phyloP scores from a whole-genome alignment of 2,888 invertebrate genomes.

The Xanthia togata region DNA sequence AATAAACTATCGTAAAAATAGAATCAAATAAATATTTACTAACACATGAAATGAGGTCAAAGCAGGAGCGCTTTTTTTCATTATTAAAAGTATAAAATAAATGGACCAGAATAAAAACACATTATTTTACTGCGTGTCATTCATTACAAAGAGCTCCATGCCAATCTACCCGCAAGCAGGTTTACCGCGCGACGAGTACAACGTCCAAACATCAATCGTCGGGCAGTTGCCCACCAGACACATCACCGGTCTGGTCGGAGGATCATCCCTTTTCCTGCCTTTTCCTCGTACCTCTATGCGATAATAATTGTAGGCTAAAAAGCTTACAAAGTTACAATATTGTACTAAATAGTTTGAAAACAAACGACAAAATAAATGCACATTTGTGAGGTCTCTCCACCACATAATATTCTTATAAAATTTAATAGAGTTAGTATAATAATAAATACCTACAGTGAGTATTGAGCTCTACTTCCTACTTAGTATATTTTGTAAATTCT shows the following conservation, averaged over 20 bases:
- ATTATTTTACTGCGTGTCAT: background rate
- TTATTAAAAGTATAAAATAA: background rate
- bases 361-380: background rate
- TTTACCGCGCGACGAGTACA: no score
- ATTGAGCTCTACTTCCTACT: constrained; percentile 9
- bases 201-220: no score
- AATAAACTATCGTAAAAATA: constrained; percentile 11
- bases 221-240: no score
- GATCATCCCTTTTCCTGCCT: no score
- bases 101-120: background rate
- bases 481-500: constrained; percentile 7
- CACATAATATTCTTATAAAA: background rate
- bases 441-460: constrained; percentile 8
- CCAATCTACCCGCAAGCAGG: no score
- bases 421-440: background rate
- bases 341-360: constrained; percentile 12
- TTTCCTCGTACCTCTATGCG: no score
- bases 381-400: background rate
- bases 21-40: background rate
- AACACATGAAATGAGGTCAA: background rate
- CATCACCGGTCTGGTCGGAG: no score
- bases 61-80: background rate
- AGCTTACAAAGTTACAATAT: background rate
- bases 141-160: background rate
- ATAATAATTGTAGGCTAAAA: background rate